phyloP scores from a whole-genome alignment of 2,113 vertebrate genomes.

The Psilopsiagon aymara region DNA sequence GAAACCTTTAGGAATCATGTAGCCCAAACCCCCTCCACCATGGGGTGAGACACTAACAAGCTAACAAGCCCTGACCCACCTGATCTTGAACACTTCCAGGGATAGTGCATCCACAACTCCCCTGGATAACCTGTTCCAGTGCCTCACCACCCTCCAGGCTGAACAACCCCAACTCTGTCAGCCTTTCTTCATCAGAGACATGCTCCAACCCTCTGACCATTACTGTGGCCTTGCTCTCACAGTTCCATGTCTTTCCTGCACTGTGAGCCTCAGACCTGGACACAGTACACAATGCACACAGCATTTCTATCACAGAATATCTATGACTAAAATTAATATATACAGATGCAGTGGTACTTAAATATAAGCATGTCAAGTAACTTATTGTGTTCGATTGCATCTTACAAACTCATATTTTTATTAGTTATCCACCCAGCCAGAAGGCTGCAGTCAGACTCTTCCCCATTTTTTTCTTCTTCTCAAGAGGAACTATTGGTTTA shows the following conservation, averaged over 20 bases:
- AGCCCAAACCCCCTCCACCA: background rate
- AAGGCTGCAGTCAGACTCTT: background rate
- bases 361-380: background rate
- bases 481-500: rapidly evolving
- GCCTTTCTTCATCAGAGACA: rapidly evolving
- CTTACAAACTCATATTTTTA: background rate
- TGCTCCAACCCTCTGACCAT: background rate
- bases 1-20: background rate
- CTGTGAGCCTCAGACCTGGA: background rate
- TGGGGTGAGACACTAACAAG: rapidly evolving
- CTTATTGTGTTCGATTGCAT: background rate
- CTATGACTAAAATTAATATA: background rate
- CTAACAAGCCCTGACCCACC: background rate
- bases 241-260: background rate
- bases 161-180: background rate
- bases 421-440: background rate
- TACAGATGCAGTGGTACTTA: background rate
- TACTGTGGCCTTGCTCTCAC: background rate
- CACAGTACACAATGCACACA: background rate
- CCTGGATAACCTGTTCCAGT: background rate
- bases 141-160: background rate
- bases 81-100: rapidly evolving
- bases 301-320: background rate
- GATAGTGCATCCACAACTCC: background rate
- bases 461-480: background rate